Conservation (phyloP, 2,888 invertebrate species). For the Gandaritis pyraliata region DNA sequence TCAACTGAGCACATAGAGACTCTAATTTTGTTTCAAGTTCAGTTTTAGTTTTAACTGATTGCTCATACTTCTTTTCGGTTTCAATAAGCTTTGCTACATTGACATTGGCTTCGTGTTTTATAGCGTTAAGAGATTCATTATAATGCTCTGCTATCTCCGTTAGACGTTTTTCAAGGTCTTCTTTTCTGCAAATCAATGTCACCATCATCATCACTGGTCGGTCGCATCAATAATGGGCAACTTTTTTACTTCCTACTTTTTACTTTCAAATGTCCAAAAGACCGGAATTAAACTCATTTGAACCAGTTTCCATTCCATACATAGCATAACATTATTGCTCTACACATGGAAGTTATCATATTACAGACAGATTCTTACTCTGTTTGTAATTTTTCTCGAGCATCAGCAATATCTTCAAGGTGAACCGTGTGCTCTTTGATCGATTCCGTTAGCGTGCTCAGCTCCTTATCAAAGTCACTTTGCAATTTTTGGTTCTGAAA, state of each 20-base stretch:
- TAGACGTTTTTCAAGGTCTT: constrained; percentile 67
- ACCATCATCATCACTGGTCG: neutral
- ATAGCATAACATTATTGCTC: too few species aligned
- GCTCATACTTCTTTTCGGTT: constrained; percentile 62
- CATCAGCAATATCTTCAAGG: constrained; percentile 68
- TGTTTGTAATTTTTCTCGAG: constrained; percentile 65
- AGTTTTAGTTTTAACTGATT: constrained; percentile 56
- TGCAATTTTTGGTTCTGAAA: constrained; percentile 66
- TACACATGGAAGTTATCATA: too few species aligned
- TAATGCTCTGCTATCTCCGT: constrained; percentile 61
- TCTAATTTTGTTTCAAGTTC: constrained; percentile 57
- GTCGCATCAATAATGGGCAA: neutral
- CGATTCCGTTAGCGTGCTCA: constrained; percentile 65
- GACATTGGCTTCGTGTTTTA: constrained; percentile 59
- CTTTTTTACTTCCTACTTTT: neutral
- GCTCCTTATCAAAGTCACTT: constrained; percentile 64
- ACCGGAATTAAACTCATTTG: too few species aligned
- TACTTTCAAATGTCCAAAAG: too few species aligned
- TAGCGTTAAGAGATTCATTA: constrained; percentile 59
- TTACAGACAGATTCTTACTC: constrained; percentile 56
- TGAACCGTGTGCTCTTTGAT: constrained; percentile 65
- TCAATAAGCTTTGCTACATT: constrained; percentile 61
- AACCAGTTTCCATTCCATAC: too few species aligned
- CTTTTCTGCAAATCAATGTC: constrained; percentile 57
- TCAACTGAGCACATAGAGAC: constrained; percentile 53